Conservation (phyloP, 2,888 invertebrate species). For the Rhagium mordax region DNA sequence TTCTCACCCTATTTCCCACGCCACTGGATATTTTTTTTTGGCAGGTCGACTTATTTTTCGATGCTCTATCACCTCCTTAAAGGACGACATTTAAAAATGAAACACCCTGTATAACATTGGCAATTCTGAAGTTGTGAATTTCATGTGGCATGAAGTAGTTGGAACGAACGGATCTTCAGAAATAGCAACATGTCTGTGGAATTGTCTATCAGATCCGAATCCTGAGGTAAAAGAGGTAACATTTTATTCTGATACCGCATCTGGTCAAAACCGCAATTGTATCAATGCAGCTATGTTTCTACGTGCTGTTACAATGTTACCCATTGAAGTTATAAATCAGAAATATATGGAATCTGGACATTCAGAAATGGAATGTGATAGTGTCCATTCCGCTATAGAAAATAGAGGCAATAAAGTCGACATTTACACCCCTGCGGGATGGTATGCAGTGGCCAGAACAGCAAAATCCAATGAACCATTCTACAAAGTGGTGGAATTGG, state of each 20-base stretch:
- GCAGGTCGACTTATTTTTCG: no score
- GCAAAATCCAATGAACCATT: slow-evolving; percentile 34
- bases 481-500: background rate
- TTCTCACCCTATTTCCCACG: no score
- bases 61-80: no score
- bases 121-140: background rate
- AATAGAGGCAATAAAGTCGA: slow-evolving; percentile 41
- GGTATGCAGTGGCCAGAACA: slow-evolving; percentile 44
- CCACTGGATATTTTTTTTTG: no score
- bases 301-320: slow-evolving; percentile 33
- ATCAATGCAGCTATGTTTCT: slow-evolving; percentile 31
- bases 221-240: slow-evolving; percentile 35
- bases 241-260: slow-evolving; percentile 40
- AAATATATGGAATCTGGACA: slow-evolving; percentile 41
- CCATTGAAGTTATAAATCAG: slow-evolving; percentile 40
- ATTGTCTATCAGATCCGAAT: slow-evolving; percentile 25
- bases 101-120: background rate
- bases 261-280: slow-evolving; percentile 43
- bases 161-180: slow-evolving; percentile 44
- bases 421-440: slow-evolving; percentile 43
- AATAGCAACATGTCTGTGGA: slow-evolving; percentile 31
- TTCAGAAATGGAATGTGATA: slow-evolving; percentile 34
- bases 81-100: no score
- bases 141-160: slow-evolving; percentile 46
- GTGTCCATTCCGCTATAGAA: slow-evolving; percentile 44